phyloP scores from a whole-genome alignment of 2,888 invertebrate species.

The Rhagonycha fulva region DNA sequence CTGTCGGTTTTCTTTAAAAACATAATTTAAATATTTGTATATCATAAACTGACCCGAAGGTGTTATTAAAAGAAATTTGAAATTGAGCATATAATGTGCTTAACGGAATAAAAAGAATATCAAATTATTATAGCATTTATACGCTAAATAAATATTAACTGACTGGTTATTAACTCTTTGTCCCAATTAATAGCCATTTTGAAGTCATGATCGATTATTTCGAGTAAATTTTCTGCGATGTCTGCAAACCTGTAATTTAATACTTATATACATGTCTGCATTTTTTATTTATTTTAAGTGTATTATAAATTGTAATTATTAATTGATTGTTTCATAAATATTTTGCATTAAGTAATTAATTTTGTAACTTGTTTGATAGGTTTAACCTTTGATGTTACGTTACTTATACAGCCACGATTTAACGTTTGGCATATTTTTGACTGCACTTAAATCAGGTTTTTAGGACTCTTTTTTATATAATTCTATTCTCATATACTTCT shows the following conservation, averaged over 20 bases:
- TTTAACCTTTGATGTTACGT: background rate
- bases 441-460: background rate
- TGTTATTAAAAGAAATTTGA: background rate
- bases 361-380: background rate
- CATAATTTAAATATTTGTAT: background rate
- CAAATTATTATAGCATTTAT: background rate
- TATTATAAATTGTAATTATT: constrained; percentile 6
- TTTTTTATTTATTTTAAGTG: constrained; percentile 1
- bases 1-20: background rate
- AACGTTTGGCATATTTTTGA: background rate
- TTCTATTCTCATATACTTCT: background rate
- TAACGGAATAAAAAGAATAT: background rate
- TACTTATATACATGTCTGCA: constrained; percentile 2
- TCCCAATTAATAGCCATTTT: constrained; percentile 13
- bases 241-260: constrained; percentile 6
- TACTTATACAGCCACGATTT: background rate
- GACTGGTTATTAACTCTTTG: constrained; percentile 8
- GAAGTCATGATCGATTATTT: constrained; percentile 11
- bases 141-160: constrained; percentile 1
- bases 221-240: constrained; percentile 5
- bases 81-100: background rate
- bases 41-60: background rate
- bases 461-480: background rate
- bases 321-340: background rate
- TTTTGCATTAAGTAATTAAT: background rate